Percentiles rank a stretch among this genome's conserved stretches.
Evolutionary conservation across 2,113 vertebrate species (phyloP).

Genomic region (Microtus pennsylvanicus): DNA sequence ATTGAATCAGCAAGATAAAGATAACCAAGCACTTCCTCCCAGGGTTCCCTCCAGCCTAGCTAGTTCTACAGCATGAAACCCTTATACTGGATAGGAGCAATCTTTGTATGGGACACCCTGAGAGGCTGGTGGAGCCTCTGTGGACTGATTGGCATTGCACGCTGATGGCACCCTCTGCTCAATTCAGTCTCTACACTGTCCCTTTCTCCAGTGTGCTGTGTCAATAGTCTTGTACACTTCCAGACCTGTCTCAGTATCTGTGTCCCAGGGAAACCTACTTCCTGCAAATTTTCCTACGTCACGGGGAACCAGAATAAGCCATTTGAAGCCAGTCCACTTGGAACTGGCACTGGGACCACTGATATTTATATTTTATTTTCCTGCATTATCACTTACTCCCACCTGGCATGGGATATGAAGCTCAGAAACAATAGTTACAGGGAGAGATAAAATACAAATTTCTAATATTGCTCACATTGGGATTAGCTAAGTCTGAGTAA

Average conservation of each 20-base stretch:
- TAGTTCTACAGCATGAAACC: not conserved
- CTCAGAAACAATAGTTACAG: not conserved
- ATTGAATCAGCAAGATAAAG: not conserved
- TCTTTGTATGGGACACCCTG: not conserved
- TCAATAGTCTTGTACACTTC: not conserved
- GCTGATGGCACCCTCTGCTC: not conserved
- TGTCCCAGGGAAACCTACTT: not conserved
- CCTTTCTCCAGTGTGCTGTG: not conserved
- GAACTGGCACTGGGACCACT: not conserved
- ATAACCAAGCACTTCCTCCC: not conserved
- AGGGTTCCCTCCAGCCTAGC: not conserved
- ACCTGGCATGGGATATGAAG: not conserved
- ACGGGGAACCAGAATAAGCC: not conserved
- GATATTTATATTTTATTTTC: not conserved
- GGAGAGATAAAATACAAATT: not conserved
- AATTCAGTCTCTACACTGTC: not conserved
- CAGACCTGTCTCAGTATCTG: not conserved
- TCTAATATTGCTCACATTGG: not conserved
- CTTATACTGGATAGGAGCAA: not conserved
- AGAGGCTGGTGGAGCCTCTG: not conserved
- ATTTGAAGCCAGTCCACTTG: not conserved
- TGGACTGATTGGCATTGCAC: not conserved
- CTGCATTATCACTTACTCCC: not conserved
- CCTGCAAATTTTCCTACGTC: not conserved
- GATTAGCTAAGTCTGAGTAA: not conserved